Conservation (phyloP, 2,113 vertebrate genomes). For the Orcinus orca region DNA sequence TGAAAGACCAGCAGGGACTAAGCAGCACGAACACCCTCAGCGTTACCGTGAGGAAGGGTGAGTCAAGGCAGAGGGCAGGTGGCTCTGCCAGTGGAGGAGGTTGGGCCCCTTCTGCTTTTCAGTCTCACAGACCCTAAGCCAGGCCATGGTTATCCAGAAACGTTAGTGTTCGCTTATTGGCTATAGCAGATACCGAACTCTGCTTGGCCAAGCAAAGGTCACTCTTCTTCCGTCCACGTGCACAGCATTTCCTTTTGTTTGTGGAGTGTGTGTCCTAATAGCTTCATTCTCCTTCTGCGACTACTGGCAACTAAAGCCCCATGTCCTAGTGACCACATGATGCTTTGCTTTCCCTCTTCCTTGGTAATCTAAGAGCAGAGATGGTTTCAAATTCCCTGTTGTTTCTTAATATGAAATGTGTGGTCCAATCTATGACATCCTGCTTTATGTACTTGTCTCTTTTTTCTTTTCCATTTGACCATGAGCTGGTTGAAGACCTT, state of each 20-base stretch:
- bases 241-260: background rate
- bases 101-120: background rate
- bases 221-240: accelerated
- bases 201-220: background rate
- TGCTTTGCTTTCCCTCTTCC: background rate
- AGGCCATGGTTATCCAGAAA: background rate
- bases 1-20: slow-evolving; percentile 88
- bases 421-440: too few relatives aligned
- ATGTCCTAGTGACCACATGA: background rate
- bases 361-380: background rate
- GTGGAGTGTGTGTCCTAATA: background rate
- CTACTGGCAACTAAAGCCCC: too few relatives aligned
- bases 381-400: background rate
- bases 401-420: background rate
- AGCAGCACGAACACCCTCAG: slow-evolving; percentile 84
- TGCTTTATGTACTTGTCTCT: background rate
- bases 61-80: slow-evolving; percentile 5
- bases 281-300: background rate
- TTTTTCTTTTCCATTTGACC: background rate
- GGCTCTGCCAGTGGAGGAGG: background rate
- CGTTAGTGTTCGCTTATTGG: background rate
- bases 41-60: slow-evolving; percentile 88
- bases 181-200: background rate
- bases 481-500: background rate
- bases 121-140: background rate